These are phyloP conservation scores for Drosophila yooni DNA, from an alignment of 2,888 invertebrate species.

Conservation along the genomic window DNA sequence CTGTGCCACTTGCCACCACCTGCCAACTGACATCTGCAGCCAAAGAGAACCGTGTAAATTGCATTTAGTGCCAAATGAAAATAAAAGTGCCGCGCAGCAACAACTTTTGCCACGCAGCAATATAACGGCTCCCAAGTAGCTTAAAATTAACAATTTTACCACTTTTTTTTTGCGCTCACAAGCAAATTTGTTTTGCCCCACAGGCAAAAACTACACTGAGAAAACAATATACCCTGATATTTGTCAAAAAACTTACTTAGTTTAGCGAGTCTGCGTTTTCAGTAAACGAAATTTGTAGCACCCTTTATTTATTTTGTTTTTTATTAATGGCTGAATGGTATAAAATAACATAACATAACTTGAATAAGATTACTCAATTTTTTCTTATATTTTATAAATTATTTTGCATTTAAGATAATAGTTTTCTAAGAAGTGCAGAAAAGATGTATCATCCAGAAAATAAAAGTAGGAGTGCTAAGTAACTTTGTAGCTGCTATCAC, in stretches of 20 bases:
- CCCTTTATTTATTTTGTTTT: too few relatives aligned
- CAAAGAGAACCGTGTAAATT: conserved; percentile 33
- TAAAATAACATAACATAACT: neutral
- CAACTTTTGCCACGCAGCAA: conserved; percentile 48
- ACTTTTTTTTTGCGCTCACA: conserved; percentile 66
- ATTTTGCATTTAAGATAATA: neutral
- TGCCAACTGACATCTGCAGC: conserved; percentile 11
- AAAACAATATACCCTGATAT: neutral
- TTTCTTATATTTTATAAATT: neutral
- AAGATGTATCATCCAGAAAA: neutral
- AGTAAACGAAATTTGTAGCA: neutral
- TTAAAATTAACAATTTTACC: conserved; percentile 77
- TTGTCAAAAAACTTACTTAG: neutral
- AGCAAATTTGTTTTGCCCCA: conserved; percentile 51
- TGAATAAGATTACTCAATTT: neutral
- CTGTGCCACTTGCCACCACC: conserved; percentile 21
- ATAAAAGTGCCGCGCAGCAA: conserved; percentile 33
- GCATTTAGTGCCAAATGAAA: conserved; percentile 46
- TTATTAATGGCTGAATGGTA: neutral
- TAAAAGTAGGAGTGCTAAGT: neutral
- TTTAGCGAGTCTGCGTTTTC: neutral
- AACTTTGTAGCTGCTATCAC: neutral
- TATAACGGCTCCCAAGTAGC: conserved; percentile 48
- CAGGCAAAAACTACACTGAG: neutral
- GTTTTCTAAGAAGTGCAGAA: neutral